These are phyloP conservation scores for Varanus salvator DNA, from an alignment of 2,113 vertebrate genomes.

Conservation along the genomic window DNA sequence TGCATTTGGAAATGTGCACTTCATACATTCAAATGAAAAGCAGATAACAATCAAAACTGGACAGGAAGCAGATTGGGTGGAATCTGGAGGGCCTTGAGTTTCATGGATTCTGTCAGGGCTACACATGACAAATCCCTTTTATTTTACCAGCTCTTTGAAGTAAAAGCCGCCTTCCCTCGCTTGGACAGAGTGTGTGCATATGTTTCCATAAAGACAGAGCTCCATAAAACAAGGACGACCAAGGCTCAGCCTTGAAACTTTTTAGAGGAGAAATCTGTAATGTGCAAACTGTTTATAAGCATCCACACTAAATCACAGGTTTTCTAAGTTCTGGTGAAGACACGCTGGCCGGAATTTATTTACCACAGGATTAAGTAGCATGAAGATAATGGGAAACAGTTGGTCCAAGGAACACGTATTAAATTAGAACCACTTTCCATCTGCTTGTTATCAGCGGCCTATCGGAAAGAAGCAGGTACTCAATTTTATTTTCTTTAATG, in stretches of 20 bases:
- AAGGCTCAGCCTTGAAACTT: conserved; percentile 66
- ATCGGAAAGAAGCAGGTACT: conserved; percentile 63
- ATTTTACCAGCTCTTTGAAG: conserved; percentile 68
- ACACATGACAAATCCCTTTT: conserved; percentile 53
- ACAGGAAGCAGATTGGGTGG: no score
- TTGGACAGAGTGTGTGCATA: conserved; percentile 44
- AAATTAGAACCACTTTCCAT: conserved; percentile 61
- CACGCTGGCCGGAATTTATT: conserved; percentile 63
- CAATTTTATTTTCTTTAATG: conserved; percentile 38
- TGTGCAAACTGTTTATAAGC: conserved; percentile 27
- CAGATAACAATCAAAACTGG: no score
- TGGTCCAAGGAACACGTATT: conserved; percentile 62
- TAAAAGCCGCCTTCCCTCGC: conserved; percentile 31
- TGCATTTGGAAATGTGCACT: no score
- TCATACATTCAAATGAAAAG: no score
- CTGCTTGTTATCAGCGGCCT: conserved; percentile 71
- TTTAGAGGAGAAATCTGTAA: conserved; percentile 48
- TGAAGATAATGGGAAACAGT: conserved; percentile 70
- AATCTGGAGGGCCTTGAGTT: no score
- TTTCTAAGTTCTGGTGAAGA: conserved; percentile 46
- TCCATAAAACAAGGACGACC: conserved; percentile 63
- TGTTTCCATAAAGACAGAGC: conserved; percentile 48
- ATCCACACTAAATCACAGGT: conserved; percentile 57
- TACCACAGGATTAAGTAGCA: conserved; percentile 67
- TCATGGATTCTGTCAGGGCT: conserved; percentile 6